Base-by-base conservation (phyloP, 2,888 invertebrate species). In the Punctoribates punctum region DNA sequence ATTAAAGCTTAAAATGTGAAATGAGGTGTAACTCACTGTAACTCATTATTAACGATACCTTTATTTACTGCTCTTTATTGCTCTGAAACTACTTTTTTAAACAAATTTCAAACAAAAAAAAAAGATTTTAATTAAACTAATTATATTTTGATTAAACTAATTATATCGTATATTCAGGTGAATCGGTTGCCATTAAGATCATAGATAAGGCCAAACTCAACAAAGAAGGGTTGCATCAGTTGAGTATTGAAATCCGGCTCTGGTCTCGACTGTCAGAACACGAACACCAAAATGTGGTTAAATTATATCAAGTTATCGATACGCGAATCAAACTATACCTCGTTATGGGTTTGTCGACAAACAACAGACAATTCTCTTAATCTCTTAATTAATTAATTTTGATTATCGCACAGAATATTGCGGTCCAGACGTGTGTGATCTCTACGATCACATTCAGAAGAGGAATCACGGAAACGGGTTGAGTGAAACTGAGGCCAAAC, bases 191-290 rank as follows among this genome's bases (percentile, higher is more conserved):
- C 48, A 87, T 87, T 48, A 88, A 88, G 84, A 87, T 99, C 79
- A 99, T 99, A 83, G 99, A 99, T 85, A 99, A 99, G 86, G 94
- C 91, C 82, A 97, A 97, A 86, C 86, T 99, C 82, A 98, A 99
- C 85, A 94, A 95, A 82, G 91, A 95, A 57, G 96, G 97, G 23
- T 91, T 92, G 83, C 91, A 94, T 78, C 97, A 99, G 88, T 89
- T 99, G 81, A 94, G 96, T 85, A 79, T 79, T 75, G 85, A 93
- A 90, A 87, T 94, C 79, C 89, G 96, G 80, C 86, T 99, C 81
- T 98, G 99, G 70, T 78, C 77, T 29, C 57, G 78, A 25, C 51
- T 78, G 38, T 78, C 78, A 13, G 77, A 77, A 73, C 72, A 77
- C 25, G 98, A 99, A 84, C 99, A 99, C 86, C 97, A 98, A 46